Conservation (phyloP, 64 coral and sea anemone species). For the Anthopleura sola region DNA sequence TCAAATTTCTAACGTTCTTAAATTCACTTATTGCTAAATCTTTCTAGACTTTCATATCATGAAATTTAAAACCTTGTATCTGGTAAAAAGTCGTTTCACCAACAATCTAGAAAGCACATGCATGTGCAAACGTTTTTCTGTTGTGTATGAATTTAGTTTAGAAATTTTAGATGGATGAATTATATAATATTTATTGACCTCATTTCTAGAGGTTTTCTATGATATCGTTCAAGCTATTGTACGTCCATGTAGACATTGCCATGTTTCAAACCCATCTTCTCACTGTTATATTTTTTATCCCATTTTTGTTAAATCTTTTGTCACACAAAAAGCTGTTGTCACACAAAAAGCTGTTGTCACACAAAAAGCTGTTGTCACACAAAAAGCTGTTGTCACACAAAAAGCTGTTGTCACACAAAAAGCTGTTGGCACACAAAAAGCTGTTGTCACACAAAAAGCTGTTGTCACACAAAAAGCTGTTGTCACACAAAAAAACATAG, state of each 20-base stretch:
- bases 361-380: too few species aligned
- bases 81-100: too few species aligned
- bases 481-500: too few species aligned
- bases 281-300: background rate
- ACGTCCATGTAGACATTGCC: background rate
- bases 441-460: background rate
- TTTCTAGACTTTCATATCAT: too few species aligned
- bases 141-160: background rate
- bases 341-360: background rate
- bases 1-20: too few species aligned
- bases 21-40: too few species aligned
- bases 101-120: too few species aligned
- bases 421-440: background rate
- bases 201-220: background rate
- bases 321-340: background rate
- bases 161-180: background rate
- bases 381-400: background rate
- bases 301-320: background rate
- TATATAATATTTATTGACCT: constrained; percentile 18
- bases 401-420: background rate
- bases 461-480: background rate
- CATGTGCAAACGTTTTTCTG: too few species aligned
- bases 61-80: too few species aligned
- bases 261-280: background rate
- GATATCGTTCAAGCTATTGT: background rate